Base-by-base conservation (phyloP, 2,113 vertebrate genomes). In the Dicentrarchus labrax region DNA sequence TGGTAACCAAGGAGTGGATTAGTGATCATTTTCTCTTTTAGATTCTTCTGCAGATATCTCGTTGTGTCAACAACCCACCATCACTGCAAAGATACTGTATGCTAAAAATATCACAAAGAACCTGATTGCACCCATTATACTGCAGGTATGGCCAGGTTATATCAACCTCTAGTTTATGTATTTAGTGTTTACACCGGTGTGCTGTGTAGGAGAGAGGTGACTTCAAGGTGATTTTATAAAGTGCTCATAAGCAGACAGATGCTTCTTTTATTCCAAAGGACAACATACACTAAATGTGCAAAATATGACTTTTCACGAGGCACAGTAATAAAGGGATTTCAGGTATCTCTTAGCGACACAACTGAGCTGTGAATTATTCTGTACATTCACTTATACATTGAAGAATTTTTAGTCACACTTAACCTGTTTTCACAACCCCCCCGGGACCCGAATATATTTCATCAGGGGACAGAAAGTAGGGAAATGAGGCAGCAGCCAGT, bases 161-260 rank as follows among this genome's bases (percentile, higher is more conserved):
- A 39, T 16, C 1, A 9, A 2, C 24, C 62, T 84, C 47, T 21
- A 41, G 38, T 71, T 57, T 9, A 8, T 59, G 47, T 30, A n/a
- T 57, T 22, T 51, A 30, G 56, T 48, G 72, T 85, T 64, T 84
- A 59, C 67, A 70, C 57, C 61, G 56, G 66, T 57, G 10, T 48
- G 30, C 62, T 76, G 76, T 73, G 86, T 78, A 65, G 83, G 83
- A 78, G 86, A 85, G 82, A 88, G 91, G 87, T 80, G 85, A 82
- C 12, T 69, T 70, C 69, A 89, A 85, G 85, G 91, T 87, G 88
- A 80, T 62, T 61, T 62, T 61, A 24, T 45, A 8, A 80, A 77
- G 73, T 72, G 83, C 79, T 81, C 50, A 36, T 48, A 67, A 69
- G 54, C 77, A 84, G 72, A 80, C 83, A 89, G 83, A 86, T 85